Percentiles rank a stretch among this genome's conserved stretches.
These are phyloP conservation scores for Syrista parreyssii DNA, from an alignment of 2,888 invertebrate genomes.

Conservation along the genomic window DNA sequence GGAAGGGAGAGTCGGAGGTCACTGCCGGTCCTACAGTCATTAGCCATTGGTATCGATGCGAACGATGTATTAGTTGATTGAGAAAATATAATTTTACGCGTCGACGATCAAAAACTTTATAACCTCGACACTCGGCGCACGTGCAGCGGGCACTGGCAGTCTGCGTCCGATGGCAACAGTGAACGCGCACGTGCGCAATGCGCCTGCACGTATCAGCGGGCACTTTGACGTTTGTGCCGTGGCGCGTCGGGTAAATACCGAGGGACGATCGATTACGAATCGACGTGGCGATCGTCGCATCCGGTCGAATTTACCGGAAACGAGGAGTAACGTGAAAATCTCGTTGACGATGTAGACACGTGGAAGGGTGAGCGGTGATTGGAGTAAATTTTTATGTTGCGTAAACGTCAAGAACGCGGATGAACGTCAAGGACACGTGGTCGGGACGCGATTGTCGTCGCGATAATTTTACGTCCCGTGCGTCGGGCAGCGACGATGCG, in stretches of 20 bases:
- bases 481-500: conserved; percentile 51
- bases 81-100: conserved; percentile 64
- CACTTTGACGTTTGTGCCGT: neutral
- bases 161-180: conserved; percentile 7
- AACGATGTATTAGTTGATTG: conserved; percentile 63
- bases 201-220: neutral
- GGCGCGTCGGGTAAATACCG: neutral
- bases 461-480: conserved; percentile 55
- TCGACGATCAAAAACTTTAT: conserved; percentile 59
- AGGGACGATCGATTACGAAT: neutral
- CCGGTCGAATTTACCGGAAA: neutral
- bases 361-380: too few relatives aligned
- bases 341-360: neutral
- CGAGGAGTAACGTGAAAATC: neutral
- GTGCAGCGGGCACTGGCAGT: conserved; percentile 7
- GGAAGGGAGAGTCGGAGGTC: neutral
- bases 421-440: too few relatives aligned
- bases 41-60: conserved; percentile 60
- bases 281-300: neutral
- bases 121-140: conserved; percentile 7
- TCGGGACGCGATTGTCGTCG: conserved; percentile 19
- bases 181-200: conserved; percentile 19
- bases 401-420: too few relatives aligned
- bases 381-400: too few relatives aligned
- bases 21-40: conserved; percentile 42